Base-by-base conservation (phyloP, 2,113 vertebrate species). In the Ictalurus punctatus region DNA sequence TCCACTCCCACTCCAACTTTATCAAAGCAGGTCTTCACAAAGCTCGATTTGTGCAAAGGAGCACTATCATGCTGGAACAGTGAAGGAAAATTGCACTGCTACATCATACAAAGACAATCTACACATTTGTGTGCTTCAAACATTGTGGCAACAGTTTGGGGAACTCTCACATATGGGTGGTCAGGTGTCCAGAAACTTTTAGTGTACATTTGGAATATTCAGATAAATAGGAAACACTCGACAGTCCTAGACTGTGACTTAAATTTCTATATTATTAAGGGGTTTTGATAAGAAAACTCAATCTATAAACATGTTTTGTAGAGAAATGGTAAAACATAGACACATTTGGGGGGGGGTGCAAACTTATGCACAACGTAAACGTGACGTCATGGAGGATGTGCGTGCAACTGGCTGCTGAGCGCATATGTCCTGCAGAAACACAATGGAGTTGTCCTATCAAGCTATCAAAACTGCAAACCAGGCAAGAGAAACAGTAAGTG, bases 401-500 rank as follows among this genome's bases (percentile, higher is more conserved):
- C n/a, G n/a, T 37, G 54, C 54, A 23, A 14, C 58, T 34, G 56
- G 80, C 17, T 23, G n/a, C 54, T 61, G 56, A 37, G 19, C 37
- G 30, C 48, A 13, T 19, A 30, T n/a, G 13, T 58, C 1, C 7
- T 65, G 34, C n/a, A 74, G 30, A 48, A 78, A 10, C 37, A 86
- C 40, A 4, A 97, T 97, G 97, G 97, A 97, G 19, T 88, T 97
- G 0, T 96, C 94, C 2, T 97, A 95, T 88, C 95, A 95, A n/a
- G 91, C 94, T 0, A 94, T 97, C 54, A 96, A 94, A 93, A 86
- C 93, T 3, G 91, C 95, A 5, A 92, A 95, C 84, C 95, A 95
- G 87, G 96, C 93, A 16, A 95, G 96, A 76, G 96, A 97, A 86
- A 95, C 96, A 89, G 97, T 98, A 89, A 97, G 97, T 92, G 0